Evolutionary conservation across 2,113 vertebrate species (phyloP), one percentile per base, ranked within the genome.

Genomic region (Platysternon megacephalum): DNA sequence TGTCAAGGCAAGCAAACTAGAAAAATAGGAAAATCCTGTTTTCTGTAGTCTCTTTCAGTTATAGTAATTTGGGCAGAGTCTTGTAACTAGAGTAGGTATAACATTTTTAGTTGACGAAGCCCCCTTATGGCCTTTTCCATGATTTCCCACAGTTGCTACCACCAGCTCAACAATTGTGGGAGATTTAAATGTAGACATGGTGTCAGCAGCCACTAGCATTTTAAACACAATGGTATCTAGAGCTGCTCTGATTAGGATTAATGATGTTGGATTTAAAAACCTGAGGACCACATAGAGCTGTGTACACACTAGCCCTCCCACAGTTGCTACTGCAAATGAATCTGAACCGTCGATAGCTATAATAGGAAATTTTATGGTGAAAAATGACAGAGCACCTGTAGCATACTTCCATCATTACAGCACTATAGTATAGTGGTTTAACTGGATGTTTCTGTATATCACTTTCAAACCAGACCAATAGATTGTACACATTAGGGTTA

Each of bases 331-430:
- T 84, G 11, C 61, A 6, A 1, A 10, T 48, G 6, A 7, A 4
- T 84, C 81, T 92, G 32, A 78, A 61, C 5, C 2, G 79, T 58
- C 28, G 74, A 84, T 12, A 89, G 22, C 44, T 86, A 78, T 0
- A 0, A 29, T 9, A 93, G 85, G n/a, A 90, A 80, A 80, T 83
- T 78, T 58, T 56, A 65, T 10, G 17, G 90, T 87, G 21, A 80
- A 94, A 93, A 22, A 0, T 0, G 22, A 91, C 65, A 39, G 8
- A 39, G n/a, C n/a, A 72, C 19, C 19, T 19, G 4, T 39, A n/a
- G 7, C 65, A 19, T 22, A 17, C 4, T 39, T 68, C 65, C 35
- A 39, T n/a, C 65, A 68, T 21, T n/a, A 68, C 35, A 68, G 35
- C n/a, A 68, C 16, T 22, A 11, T 10, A 72, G n/a, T 35, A 39